phyloP scores from a whole-genome alignment of 2,888 invertebrate genomes.

The Oeneis ivallda region DNA sequence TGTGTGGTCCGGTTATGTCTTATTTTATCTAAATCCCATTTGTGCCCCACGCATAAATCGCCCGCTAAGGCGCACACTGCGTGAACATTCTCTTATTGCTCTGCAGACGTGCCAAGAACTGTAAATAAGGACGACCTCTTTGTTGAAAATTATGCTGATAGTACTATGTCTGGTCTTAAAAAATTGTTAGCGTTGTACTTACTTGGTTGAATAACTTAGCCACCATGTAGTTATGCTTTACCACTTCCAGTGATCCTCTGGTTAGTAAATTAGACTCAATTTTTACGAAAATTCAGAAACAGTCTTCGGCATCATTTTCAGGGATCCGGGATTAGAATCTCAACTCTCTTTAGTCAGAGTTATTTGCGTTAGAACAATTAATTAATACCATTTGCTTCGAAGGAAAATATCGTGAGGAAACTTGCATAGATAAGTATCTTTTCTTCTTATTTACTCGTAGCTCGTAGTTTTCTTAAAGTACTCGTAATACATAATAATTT shows the following conservation, averaged over 20 bases:
- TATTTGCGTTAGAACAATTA: too few species aligned
- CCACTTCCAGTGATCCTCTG: neutral
- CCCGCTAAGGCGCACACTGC: conserved; percentile 71
- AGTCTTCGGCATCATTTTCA: too few species aligned
- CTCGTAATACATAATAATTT: too few species aligned
- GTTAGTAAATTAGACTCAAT: neutral
- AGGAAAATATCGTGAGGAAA: too few species aligned
- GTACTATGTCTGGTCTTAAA: conserved; percentile 7
- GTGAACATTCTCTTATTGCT: conserved; percentile 79
- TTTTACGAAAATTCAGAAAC: too few species aligned
- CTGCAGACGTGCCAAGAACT: conserved; percentile 77
- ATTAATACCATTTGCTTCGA: too few species aligned
- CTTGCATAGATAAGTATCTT: too few species aligned
- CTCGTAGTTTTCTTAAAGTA: too few species aligned
- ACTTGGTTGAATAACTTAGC: neutral
- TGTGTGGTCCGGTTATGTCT: conserved; percentile 57
- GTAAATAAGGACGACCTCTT: conserved; percentile 42
- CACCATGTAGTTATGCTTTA: neutral
- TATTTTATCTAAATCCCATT: conserved; percentile 79
- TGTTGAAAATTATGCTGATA: conserved; percentile 32
- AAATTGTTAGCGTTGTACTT: neutral
- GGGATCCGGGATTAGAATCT: too few species aligned
- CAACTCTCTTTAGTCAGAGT: too few species aligned
- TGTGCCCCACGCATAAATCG: conserved; percentile 79
- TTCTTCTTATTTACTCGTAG: too few species aligned